Base-by-base conservation (phyloP, 2,797 vertebrate genomes). In the Danio albolineatus region DNA sequence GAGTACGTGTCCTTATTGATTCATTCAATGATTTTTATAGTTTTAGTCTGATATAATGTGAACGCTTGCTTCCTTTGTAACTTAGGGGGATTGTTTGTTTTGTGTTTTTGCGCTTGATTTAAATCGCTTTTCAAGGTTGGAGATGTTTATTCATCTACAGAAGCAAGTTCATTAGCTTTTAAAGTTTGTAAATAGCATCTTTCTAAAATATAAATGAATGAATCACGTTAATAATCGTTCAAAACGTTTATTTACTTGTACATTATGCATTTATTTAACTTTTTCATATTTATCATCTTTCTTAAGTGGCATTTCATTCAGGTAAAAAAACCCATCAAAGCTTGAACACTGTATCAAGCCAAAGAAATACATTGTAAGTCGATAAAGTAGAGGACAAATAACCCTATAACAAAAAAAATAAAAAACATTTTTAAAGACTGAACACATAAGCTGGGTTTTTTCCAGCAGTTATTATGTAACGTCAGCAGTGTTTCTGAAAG, bases 401-500 rank as follows among this genome's bases (percentile, higher is more conserved):
- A 17, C 39, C 7, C 2, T 43, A 10, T 62, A 16, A 2, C 8
- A 61, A 41, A n/a, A 12, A 38, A 10, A 70, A 39, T 44, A n/a
- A 16, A 4, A n/a, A n/a, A n/a, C n/a, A n/a, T n/a, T 19, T 48
- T 28, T 8, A 43, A 51, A 41, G n/a, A 44, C 8, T 1, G 2
- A 28, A 17, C 17, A 4, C 56, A 17, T 73, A 21, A 66, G 51
- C 12, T 39, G n/a, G n/a, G 51, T 36, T 61, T 48, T 41, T 44
- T 54, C 41, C 17, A 66, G 10, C 4, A 39, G 7, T 28, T 72
- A 62, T 82, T 78, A 78, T 82, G 81, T 43, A 78, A 82, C 48
- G 46, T 72, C 9, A 21, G 38, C 64, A 46, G 13, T 73, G 56
- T 8, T 44, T 10, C 61, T 57, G 43, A 67, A 69, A 17, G 81